Evolutionary conservation across 2,113 vertebrate genomes (phyloP), one percentile per base, ranked within the genome.

Genomic region (Thamnophis sirtalis): DNA sequence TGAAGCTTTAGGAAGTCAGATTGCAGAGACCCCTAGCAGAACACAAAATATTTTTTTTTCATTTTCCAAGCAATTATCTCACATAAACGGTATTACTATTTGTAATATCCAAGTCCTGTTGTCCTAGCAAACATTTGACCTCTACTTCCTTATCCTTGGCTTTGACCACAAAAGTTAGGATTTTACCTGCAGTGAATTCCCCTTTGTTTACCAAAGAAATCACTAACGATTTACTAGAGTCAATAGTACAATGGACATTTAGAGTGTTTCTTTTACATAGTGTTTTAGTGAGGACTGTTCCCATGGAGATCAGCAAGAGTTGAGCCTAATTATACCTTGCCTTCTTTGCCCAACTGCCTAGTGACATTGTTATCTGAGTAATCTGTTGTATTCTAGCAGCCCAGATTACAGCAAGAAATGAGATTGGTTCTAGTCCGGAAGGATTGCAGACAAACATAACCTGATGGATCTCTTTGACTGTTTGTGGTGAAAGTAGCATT

Each of bases 181-280:
- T 88, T 0, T 0, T 0, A 0, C 85, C 48, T 56, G 90, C 89
- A 91, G 87, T 86, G 55, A 93, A 90, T 95, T 93, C 86, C 88
- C 90, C 93, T 95, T 87, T 95, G 91, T 93, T 95, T 95, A 90
- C 92, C 68, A 38, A 88, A 63, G 2, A 10, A 0, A 15, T 73
- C 0, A 0, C 1, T 50, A 93, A 88, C 26, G 89, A 90, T 68
- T 26, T 56, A 90, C 5, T n/a, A 49, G 73, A 84, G 73, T 43
- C 33, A 89, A 93, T 54, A 90, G 24, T 33, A 90, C 19, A 53
- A 90, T 26, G 63, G 90, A 53, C 28, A 0, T 92, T 93, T 87
- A 80, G 86, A 68, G 58, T 48, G 43, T 7, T 80, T 80, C 1
- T 0, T 2, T 84, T 51, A 0, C 0, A 68, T 33, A 68, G 63